phyloP scores from a whole-genome alignment of 2,888 invertebrate genomes.

The Pandemis corylana region DNA sequence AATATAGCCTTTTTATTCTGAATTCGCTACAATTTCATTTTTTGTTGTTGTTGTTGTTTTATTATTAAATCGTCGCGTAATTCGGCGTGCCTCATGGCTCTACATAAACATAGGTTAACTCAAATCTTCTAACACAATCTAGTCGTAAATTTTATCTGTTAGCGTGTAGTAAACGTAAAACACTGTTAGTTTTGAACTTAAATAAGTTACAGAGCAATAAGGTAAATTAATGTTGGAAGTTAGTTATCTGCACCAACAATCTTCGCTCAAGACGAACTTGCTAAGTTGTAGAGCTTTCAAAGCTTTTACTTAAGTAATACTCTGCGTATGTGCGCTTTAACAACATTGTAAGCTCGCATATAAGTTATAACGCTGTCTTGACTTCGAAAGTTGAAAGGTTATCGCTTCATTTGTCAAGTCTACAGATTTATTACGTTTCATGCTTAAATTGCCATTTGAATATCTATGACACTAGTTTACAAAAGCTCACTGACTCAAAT shows the following conservation, averaged over 20 bases:
- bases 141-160: background rate
- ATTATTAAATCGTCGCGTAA: too few species aligned
- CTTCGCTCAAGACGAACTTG: background rate
- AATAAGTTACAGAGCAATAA: constrained; percentile 4
- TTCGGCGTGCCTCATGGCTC: too few species aligned
- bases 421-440: too few species aligned
- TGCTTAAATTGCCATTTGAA: too few species aligned
- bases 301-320: constrained; percentile 5
- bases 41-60: too few species aligned
- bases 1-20: too few species aligned
- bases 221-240: constrained; percentile 17
- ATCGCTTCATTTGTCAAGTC: too few species aligned
- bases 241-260: constrained; percentile 8
- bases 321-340: background rate
- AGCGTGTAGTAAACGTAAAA: background rate
- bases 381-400: too few species aligned
- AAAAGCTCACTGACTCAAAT: too few species aligned
- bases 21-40: too few species aligned
- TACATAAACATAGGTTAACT: too few species aligned
- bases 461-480: too few species aligned
- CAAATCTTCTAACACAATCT: background rate
- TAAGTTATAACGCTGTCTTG: background rate
- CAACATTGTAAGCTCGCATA: background rate
- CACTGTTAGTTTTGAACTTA: background rate
- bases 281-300: constrained; percentile 10